phyloP scores from a whole-genome alignment of 2,113 vertebrate species.

The Anser brachyrhynchus region DNA sequence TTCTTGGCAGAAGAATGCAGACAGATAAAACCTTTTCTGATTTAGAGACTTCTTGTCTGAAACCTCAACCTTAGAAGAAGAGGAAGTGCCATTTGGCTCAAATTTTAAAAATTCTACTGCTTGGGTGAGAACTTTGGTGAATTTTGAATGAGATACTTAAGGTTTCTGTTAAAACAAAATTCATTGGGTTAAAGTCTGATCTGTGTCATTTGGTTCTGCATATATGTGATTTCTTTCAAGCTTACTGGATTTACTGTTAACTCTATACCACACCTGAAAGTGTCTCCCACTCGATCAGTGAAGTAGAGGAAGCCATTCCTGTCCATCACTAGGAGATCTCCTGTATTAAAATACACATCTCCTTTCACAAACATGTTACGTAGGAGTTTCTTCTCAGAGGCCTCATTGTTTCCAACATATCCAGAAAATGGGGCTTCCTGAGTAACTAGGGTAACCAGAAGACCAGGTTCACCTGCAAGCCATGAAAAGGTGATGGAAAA shows the following conservation, averaged over 20 bases:
- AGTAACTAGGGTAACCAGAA: background rate
- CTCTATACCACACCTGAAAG: slow-evolving; percentile 76
- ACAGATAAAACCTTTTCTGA: background rate
- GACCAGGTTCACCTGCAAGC: slow-evolving; percentile 13
- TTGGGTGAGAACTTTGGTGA: background rate
- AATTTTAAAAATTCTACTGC: background rate
- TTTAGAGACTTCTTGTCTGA: background rate
- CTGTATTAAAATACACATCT: slow-evolving; percentile 75
- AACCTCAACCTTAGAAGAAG: background rate
- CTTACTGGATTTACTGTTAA: background rate
- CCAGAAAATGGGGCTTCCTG: background rate
- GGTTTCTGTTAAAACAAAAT: background rate
- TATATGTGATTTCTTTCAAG: background rate
- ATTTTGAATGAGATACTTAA: background rate
- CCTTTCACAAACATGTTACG: background rate
- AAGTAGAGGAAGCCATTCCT: slow-evolving; percentile 80
- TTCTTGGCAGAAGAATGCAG: background rate
- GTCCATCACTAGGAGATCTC: slow-evolving; percentile 78
- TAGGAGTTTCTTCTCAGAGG: slow-evolving; percentile 45
- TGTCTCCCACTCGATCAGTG: slow-evolving; percentile 81
- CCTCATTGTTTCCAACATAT: slow-evolving; percentile 11
- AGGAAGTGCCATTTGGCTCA: background rate
- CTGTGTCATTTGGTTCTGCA: background rate
- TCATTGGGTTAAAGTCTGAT: background rate
- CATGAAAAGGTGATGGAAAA: background rate